Base-by-base conservation (phyloP, 2,797 vertebrate genomes). In the Sebastiscus albofasciatus region DNA sequence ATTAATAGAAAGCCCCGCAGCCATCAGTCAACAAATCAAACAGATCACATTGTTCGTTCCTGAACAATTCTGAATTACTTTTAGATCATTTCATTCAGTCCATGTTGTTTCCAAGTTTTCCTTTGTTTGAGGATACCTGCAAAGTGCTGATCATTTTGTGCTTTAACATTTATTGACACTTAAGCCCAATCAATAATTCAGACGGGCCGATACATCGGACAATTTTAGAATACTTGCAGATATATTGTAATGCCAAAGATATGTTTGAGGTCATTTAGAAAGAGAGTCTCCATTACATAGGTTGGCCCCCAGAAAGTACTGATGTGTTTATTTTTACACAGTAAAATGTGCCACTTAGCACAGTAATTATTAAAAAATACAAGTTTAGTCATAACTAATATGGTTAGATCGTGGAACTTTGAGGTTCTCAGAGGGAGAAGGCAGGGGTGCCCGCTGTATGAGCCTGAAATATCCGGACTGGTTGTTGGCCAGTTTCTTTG, bases 141-240 rank as follows among this genome's bases (percentile, higher is more conserved):
- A 31, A 2, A 55, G 31, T 2, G 0, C 22, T n/a, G 11, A 27
- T 55, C 27, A 36, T 62, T 62, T 62, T 34, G n/a, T 55, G 46
- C 46, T 65, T 14, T n/a, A 3, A 4, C 18, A 49, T 26, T 31
- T 56, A 13, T 13, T 42, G 14, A 16, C 14, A 16, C 39, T 42
- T 42, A 14, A 42, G 14, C 39, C 14, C 0, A 42, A 42, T 42
- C 6, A 42, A 42, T 42, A 42, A 42, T 0, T 42, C 0, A 16
- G 0, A 42, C 14, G 39, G 39, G 39, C 39, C 39, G 39, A 42
- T 42, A 42, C 14, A 42, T 42, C 14, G 2, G 14, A 42, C 39
- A 42, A 42, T 42, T 42, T 42, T 42, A 42, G 6, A 42, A 42
- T 42, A 16, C 39, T 16, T 42, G 39, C 0, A 42, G 39, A 42